Conservation (phyloP, 35 echinoderm and acorn worm species). For the Ophioderma brevispina region DNA sequence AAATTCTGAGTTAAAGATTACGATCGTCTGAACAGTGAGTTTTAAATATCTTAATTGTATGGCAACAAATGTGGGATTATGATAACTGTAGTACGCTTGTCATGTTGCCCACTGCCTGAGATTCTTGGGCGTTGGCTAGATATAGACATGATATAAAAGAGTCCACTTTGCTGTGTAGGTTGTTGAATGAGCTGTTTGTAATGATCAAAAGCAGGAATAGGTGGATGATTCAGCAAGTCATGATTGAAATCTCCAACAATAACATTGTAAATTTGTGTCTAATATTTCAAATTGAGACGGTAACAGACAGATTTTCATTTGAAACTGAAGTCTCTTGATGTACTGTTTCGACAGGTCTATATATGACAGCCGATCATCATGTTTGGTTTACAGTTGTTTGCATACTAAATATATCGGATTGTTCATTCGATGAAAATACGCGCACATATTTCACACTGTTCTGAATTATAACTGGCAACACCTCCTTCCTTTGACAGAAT, state of each 20-base stretch:
- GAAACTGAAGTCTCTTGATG: background rate
- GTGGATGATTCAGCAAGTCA: background rate
- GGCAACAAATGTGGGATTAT: conserved; percentile 11
- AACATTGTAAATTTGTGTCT: background rate
- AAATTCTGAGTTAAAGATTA: no score
- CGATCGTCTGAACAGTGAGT: no score
- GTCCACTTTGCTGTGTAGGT: background rate
- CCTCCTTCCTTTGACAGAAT: background rate
- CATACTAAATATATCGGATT: background rate
- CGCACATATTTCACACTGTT: background rate
- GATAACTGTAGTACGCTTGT: conserved; percentile 45
- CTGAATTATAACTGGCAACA: background rate
- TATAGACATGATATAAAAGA: conserved; percentile 30
- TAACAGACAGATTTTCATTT: background rate
- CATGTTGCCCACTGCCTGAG: background rate
- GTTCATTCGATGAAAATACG: background rate
- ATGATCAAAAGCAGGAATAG: background rate
- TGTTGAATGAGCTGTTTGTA: conserved; percentile 22
- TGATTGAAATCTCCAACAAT: background rate
- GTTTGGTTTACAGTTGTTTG: background rate
- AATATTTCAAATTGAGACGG: background rate
- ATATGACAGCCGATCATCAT: background rate
- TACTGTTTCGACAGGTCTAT: background rate
- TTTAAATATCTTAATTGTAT: no score
- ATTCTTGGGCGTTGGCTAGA: background rate